Evolutionary conservation across 64 coral and sea anemone genomes (phyloP).

Genomic region (Orbicella faveolata): DNA sequence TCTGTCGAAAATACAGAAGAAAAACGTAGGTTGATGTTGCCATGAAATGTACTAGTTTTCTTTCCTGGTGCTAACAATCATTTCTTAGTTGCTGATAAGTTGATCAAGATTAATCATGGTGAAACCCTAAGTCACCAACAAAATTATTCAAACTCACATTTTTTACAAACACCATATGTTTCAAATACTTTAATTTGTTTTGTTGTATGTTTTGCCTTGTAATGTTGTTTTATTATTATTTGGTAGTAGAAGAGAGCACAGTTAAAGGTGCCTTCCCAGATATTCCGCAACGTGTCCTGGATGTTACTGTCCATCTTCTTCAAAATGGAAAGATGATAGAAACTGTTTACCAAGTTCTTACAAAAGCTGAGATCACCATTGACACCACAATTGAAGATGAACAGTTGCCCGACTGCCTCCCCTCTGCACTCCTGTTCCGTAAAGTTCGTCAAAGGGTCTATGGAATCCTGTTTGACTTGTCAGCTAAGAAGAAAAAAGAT

Average conservation of each 20-base stretch:
- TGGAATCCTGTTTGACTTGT: constrained; percentile 93
- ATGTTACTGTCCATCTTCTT: constrained; percentile 75
- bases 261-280: constrained; percentile 55
- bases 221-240: not conserved
- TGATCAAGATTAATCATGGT: no score
- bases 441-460: constrained; percentile 85
- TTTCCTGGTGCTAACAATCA: no score
- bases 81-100: no score
- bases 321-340: constrained; percentile 86
- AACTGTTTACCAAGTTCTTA: constrained; percentile 82
- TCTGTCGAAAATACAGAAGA: not conserved
- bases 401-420: constrained; percentile 54
- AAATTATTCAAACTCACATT: no score
- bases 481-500: constrained; percentile 73
- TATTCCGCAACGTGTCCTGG: constrained; percentile 73
- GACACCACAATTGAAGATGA: constrained; percentile 88
- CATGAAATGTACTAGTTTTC: not conserved
- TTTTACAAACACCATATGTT: no score
- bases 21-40: constrained; percentile 5
- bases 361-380: constrained; percentile 90
- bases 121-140: no score
- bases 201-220: no score
- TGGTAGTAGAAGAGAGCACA: constrained; percentile 17
- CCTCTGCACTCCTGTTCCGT: constrained; percentile 85
- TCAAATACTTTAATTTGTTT: no score